These are phyloP conservation scores for Phylloscopus trochiloides DNA, from an alignment of 2,113 vertebrate species.

Conservation along the genomic window DNA sequence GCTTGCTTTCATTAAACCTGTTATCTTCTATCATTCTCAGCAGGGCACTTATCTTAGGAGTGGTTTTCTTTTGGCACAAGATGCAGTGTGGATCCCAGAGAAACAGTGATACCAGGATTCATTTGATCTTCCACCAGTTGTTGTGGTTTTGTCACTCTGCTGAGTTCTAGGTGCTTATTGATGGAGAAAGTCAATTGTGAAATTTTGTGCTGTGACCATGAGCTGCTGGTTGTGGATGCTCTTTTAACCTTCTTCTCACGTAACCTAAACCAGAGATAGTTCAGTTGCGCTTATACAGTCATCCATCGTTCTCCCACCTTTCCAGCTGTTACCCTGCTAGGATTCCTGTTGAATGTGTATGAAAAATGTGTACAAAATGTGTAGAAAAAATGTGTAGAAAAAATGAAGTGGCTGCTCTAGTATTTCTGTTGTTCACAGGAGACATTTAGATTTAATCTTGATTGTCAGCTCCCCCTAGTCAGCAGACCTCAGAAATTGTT, in stretches of 20 bases:
- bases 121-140: neutral
- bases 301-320: neutral
- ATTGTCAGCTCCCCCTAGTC: neutral
- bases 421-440: neutral
- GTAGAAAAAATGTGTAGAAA: neutral
- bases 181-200: neutral
- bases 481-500: neutral
- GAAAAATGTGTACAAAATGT: too few relatives aligned
- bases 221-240: neutral
- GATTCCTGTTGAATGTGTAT: neutral
- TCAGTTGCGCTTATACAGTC: neutral
- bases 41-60: neutral
- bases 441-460: neutral
- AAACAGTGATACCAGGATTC: neutral
- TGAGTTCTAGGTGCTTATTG: neutral
- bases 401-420: neutral
- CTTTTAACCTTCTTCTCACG: neutral
- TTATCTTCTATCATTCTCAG: neutral
- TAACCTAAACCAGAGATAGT: neutral
- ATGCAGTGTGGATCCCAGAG: neutral
- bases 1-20: neutral
- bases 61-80: neutral
- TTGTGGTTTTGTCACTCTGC: neutral
- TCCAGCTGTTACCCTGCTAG: neutral
- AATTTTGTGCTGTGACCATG: neutral